These are phyloP conservation scores for Sisyra terminalis DNA, from an alignment of 2,888 invertebrate species.

Conservation along the genomic window DNA sequence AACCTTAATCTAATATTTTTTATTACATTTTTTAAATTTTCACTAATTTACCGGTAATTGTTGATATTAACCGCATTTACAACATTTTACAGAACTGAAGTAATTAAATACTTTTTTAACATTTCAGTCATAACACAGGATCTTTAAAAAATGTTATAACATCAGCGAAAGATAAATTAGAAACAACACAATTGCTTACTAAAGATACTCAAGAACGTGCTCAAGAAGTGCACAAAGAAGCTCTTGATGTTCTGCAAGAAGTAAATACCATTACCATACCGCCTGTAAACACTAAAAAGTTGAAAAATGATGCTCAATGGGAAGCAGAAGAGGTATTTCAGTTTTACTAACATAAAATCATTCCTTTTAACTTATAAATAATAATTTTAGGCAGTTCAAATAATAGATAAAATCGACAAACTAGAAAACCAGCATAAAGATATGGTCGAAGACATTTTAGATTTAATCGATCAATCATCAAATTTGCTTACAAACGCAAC, in stretches of 20 bases:
- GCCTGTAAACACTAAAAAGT: conserved; percentile 48
- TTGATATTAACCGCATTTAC: no score
- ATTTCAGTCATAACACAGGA: conserved; percentile 44
- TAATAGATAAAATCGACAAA: conserved; percentile 34
- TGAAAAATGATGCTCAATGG: conserved; percentile 48
- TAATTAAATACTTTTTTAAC: conserved; percentile 17
- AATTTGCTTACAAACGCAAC: conserved; percentile 45
- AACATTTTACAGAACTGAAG: no score
- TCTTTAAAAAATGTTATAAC: conserved; percentile 47
- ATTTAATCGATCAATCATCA: conserved; percentile 45
- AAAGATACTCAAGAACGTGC: conserved; percentile 60
- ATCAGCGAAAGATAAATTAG: conserved; percentile 50
- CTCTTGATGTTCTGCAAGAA: conserved; percentile 61
- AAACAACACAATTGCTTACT: conserved; percentile 50
- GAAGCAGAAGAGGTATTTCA: conserved; percentile 47
- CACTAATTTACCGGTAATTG: no score
- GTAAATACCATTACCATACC: conserved; percentile 67
- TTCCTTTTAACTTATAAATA: conserved; percentile 1
- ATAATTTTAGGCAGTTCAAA: conserved; percentile 35
- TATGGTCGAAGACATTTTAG: conserved; percentile 42
- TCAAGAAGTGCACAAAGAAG: conserved; percentile 62
- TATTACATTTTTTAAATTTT: no score
- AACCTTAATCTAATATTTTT: no score
- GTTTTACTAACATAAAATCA: neutral
- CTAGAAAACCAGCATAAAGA: conserved; percentile 37